Base-by-base conservation (phyloP, 2,113 vertebrate genomes). In the Opisthocomus hoazin region DNA sequence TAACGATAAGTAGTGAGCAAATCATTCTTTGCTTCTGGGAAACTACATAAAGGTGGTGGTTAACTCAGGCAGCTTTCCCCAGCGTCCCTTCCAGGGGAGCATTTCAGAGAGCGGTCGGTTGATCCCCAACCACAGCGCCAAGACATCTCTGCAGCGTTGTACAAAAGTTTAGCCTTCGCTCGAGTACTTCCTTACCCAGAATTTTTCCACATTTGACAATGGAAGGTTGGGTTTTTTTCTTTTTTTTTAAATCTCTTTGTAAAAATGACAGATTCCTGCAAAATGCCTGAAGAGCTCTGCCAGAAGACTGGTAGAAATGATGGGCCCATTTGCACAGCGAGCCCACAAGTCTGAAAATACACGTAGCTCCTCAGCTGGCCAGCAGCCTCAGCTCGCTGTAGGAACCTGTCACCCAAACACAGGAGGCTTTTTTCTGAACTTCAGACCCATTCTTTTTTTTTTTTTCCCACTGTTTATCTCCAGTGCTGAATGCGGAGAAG, bases 371-470 rank as follows among this genome's bases (percentile, higher is more conserved):
- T 56, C 23, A 80, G 37, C 4, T 64, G 60, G 19, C 39, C 73
- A 74, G 50, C 19, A 79, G 37, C 61, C 54, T 82, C 78, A 69
- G 15, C 39, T 73, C 2, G 1, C 41, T 61, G 29, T 54, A 66
- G 20, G 12, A 94, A 61, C 51, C 50, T 61, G 34, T 39, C 48
- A 85, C 32, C n/a, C 7, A 1, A 63, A 66, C 30, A 56, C 41
- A 90, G 75, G 21, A 87, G 65, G 69, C 24, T 71, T 76, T 57
- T 32, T 39, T 73, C 66, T 19, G 39, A 46, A 23, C 22, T 56
- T 65, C 64, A 68, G 37, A 63, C 15, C 50, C 70, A 53, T 89
- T 81, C 19, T 14, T 91, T 94, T 88, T 70, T 77, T 85, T 53
- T 85, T 88, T 70, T 77, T 85, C 48, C 83, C 29, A 34, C 15